Percentiles rank a stretch among this genome's conserved stretches.
Conservation (phyloP, 2,113 vertebrate species). For the Indicator maculatus region DNA sequence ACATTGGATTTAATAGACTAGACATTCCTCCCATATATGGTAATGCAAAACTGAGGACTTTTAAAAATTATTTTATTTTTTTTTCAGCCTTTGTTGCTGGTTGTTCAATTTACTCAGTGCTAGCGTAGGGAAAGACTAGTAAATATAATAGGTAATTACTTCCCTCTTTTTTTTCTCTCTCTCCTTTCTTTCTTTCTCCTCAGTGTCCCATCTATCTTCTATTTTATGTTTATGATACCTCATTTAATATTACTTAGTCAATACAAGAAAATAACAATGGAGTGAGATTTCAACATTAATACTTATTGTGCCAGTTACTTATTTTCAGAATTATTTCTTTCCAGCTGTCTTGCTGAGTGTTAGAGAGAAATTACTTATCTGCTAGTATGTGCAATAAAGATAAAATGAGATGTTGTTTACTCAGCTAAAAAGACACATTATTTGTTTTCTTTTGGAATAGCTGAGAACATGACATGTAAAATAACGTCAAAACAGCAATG, state of each 20-base stretch:
- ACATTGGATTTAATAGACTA: neutral
- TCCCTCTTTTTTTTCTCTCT: neutral
- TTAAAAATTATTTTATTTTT: neutral
- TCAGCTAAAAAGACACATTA: neutral
- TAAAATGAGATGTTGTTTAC: slow-evolving; percentile 51
- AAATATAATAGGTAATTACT: neutral
- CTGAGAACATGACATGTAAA: slow-evolving; percentile 14
- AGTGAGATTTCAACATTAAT: slow-evolving; percentile 39
- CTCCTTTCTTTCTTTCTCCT: neutral
- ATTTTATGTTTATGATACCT: slow-evolving; percentile 29
- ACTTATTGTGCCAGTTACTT: slow-evolving; percentile 33
- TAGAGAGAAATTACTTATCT: slow-evolving; percentile 31
- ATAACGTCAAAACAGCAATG: neutral
- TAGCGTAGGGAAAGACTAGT: neutral
- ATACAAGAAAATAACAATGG: slow-evolving; percentile 9
- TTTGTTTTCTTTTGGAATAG: slow-evolving; percentile 49
- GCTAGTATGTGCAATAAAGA: slow-evolving; percentile 36
- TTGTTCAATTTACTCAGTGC: neutral
- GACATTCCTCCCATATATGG: neutral
- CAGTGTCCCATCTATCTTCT: neutral
- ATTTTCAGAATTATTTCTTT: slow-evolving; percentile 47
- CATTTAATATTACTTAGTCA: slow-evolving; percentile 40
- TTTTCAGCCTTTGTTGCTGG: neutral
- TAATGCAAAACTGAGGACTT: neutral
- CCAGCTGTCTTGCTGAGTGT: neutral